Conservation (phyloP, 2,888 invertebrate species). For the Chymomyza procnemis region DNA sequence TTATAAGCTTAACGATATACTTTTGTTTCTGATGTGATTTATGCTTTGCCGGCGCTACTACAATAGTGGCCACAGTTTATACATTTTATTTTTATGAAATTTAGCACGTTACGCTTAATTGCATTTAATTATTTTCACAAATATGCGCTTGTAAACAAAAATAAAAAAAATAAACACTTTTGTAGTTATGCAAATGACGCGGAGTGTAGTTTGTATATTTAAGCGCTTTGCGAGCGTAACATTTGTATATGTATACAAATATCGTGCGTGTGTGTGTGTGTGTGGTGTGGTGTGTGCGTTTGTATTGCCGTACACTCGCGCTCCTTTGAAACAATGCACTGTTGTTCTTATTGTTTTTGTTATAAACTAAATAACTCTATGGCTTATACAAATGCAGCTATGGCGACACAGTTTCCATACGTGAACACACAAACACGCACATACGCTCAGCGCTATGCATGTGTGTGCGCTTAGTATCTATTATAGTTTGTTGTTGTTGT, state of each 20-base stretch:
- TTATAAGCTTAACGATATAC: no score
- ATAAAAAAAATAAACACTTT: neutral
- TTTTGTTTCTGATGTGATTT: no score
- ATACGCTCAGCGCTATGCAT: constrained; percentile 9
- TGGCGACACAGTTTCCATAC: neutral
- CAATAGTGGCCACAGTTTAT: no score
- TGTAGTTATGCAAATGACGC: neutral
- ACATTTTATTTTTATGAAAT: neutral
- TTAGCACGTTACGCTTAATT: neutral
- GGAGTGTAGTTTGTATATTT: neutral
- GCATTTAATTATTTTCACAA: constrained; percentile 3
- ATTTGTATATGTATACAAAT: neutral
- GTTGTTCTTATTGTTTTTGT: constrained; percentile 9
- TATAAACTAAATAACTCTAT: constrained; percentile 22
- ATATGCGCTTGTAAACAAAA: neutral
- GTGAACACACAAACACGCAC: constrained; percentile 6
- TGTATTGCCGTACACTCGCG: neutral
- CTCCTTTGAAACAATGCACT: neutral
- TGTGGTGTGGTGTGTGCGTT: neutral
- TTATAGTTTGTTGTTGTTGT: constrained; percentile 53
- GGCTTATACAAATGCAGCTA: constrained; percentile 5
- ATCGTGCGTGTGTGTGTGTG: neutral
- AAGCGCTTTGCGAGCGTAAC: neutral
- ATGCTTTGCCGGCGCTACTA: no score
- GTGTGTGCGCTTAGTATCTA: constrained; percentile 56